Percentiles rank a stretch among this genome's conserved stretches.
phyloP scores from a whole-genome alignment of 2,888 invertebrate genomes.

The Drosophila nr. perissopoda region DNA sequence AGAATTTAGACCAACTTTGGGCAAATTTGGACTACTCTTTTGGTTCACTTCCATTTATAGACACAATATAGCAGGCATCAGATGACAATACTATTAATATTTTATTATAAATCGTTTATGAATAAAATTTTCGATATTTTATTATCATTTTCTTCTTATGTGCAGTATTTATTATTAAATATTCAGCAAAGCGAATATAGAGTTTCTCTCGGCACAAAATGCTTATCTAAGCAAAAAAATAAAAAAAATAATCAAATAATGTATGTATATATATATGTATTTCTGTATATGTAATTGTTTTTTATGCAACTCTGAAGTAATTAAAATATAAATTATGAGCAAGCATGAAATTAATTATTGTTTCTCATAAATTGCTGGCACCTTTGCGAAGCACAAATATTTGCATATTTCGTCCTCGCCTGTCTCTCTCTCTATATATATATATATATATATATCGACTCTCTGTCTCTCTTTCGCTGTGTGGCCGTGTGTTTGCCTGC shows the following conservation, averaged over 20 bases:
- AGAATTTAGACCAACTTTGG: neutral
- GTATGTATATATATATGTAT: neutral
- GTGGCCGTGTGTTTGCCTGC: conserved; percentile 1
- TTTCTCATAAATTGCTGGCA: conserved; percentile 10
- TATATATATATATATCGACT: neutral
- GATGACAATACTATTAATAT: neutral
- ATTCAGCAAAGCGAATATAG: neutral
- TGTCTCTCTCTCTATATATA: neutral
- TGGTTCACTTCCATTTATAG: neutral
- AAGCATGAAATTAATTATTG: conserved; percentile 17
- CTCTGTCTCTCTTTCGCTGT: conserved; percentile 1
- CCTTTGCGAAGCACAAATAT: neutral
- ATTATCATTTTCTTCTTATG: neutral
- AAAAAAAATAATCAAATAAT: neutral
- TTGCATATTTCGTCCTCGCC: neutral
- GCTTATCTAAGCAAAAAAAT: conserved; percentile 7
- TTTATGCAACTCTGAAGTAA: conserved; percentile 16
- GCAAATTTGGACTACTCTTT: neutral
- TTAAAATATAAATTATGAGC: conserved; percentile 40
- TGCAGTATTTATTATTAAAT: neutral
- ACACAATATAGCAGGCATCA: neutral
- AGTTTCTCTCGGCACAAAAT: neutral
- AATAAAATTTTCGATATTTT: neutral
- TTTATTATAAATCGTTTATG: neutral
- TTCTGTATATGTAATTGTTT: neutral